Conservation (phyloP, 2,113 vertebrate species). For the Austrofundulus limnaeus region DNA sequence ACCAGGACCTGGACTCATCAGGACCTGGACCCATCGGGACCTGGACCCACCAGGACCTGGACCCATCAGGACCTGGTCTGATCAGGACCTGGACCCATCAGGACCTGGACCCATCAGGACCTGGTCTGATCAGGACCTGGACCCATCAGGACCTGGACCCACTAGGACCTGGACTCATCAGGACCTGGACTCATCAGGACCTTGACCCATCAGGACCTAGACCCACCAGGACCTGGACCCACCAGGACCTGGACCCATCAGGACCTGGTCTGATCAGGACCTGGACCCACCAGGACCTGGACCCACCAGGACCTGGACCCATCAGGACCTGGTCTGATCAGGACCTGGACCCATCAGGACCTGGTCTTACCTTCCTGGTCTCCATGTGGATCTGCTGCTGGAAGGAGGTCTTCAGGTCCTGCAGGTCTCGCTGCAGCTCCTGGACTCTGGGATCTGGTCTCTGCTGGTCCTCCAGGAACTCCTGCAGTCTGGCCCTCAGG, state of each 20-base stretch:
- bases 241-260: not conserved
- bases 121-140: not conserved
- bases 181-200: no score
- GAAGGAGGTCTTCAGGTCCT: slow-evolving; percentile 80
- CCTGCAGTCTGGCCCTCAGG: slow-evolving; percentile 77
- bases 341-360: not conserved
- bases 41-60: not conserved
- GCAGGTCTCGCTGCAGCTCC: slow-evolving; percentile 83
- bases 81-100: not conserved
- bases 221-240: no score
- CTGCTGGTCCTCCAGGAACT: slow-evolving; percentile 68
- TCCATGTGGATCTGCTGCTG: slow-evolving; percentile 86
- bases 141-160: no score
- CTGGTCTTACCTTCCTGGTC: slow-evolving; percentile 82
- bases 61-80: not conserved
- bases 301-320: slow-evolving; percentile 67
- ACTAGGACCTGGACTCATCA: not conserved
- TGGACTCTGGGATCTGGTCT: slow-evolving; percentile 81
- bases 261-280: no score
- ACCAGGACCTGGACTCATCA: slow-evolving; percentile 65
- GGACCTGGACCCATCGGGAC: no score
- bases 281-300: not conserved
- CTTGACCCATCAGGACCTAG: no score
- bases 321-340: not conserved
- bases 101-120: not conserved